Base-by-base conservation (phyloP, 2,888 invertebrate genomes). In the Diplolepis rosae region DNA sequence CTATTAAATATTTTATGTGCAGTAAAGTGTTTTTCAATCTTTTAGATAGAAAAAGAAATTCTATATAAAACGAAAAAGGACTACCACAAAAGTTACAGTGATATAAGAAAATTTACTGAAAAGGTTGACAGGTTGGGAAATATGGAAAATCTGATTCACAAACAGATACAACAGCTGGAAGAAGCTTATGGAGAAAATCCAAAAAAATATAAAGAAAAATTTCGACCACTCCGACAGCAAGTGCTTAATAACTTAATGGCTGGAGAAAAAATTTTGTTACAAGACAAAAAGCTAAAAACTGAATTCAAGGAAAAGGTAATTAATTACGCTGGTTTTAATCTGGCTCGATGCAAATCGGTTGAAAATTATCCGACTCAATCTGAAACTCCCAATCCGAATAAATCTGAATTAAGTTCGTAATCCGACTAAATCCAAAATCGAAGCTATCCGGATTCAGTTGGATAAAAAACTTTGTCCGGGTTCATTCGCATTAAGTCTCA, bases 231-330 rank as follows among this genome's bases (percentile, higher is more conserved):
- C 28, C 69, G 84, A 15, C 24, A 66, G 2, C 74, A 76, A 42
- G 84, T 84, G 2, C 82, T 83, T 50, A 65, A 76, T 5, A 84
- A 85, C 65, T 73, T 84, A 2, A 70, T 69, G 3, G 50, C 27
- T 0, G 77, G 79, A 0, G 85, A 84, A 18, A 84, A 80, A 65
- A 80, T 84, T 77, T 22, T 77, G 9, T 75, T 80, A 27, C 65
- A 73, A 39, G 82, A 83, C 3, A 77, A 79, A 27, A 74, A 22
- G 22, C 71, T 83, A 0, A 80, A 78, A 39, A 48, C 35, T 1
- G 65, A 76, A 13, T 85, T 84, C 51, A 68, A 61, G 2, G 76
- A 77, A 66, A 77, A 77, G 75, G 84, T 84, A 75, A 27, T 11
- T 18, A 13, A 52, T 45, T 7, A 7, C 18, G n/a, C n/a, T n/a